Conservation (phyloP, 1,140 invertebrate species). For the Ladona fulva region DNA sequence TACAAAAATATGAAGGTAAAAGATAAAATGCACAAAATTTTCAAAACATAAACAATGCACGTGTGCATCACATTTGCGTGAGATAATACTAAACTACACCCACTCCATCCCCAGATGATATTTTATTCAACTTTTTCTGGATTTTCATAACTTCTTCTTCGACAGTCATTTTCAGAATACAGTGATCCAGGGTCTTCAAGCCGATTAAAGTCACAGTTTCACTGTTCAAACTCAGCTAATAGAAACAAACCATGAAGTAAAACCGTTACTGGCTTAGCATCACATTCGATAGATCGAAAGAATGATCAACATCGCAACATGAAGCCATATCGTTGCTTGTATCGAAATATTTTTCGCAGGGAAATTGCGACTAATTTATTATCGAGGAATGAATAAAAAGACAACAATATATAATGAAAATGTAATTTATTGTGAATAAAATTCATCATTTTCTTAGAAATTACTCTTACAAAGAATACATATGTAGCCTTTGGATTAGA, state of each 20-base stretch:
- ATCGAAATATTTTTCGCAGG: neutral
- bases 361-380: neutral
- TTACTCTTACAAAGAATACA: slow-evolving; percentile 1
- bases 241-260: neutral
- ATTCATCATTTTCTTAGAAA: slow-evolving; percentile 1
- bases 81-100: slow-evolving; percentile 36
- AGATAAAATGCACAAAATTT: slow-evolving; percentile 10
- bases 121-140: slow-evolving; percentile 90
- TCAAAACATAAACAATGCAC: slow-evolving; percentile 16
- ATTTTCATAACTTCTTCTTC: slow-evolving; percentile 90
- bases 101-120: slow-evolving; percentile 79
- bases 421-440: slow-evolving; percentile 8
- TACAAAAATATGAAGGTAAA: neutral
- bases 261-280: neutral
- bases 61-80: slow-evolving; percentile 14
- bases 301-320: neutral
- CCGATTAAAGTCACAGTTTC: no score
- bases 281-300: neutral
- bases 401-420: neutral
- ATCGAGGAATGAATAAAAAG: neutral
- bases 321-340: neutral
- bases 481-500: neutral
- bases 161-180: slow-evolving; percentile 87
- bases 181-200: slow-evolving; percentile 78
- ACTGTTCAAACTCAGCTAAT: no score